Evolutionary conservation across 2,888 invertebrate species (phyloP), one percentile per base, ranked within the genome.

Genomic region (Aricia artaxerxes): DNA sequence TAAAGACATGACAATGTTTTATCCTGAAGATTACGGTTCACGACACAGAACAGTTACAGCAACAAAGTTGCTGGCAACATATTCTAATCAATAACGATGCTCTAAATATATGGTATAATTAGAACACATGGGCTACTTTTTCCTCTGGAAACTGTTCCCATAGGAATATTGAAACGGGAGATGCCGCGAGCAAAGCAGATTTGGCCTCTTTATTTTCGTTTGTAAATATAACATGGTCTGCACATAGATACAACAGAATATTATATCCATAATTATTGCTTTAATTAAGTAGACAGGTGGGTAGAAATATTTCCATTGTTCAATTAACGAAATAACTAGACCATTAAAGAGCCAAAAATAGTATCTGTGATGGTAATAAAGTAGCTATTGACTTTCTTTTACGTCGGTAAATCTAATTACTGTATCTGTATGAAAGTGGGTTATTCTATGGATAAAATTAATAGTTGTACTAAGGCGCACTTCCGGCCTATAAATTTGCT

Each of bases 291-390:
- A 64, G 64, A 31, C 11, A 64, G 11, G 64, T 31, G 24, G 64
- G 64, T 64, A 11, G 64, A 64, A 64, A 64, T 64, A 64, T 31
- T 64, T 64, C 31, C 31, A 64, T 64, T 64, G 64, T 64, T 31
- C 64, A 64, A 64, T 64, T 64, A 64, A 24, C 31, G 64, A 24
- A 64, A 31, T 64, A 31, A 64, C 64, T 64, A 64, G 64, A 64
- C 64, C 64, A 64, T 64, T 64, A 64, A 64, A 24, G 31, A 64
- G 31, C 31, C 64, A 31, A 64, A 64, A 64, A 31, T 31, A 31
- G 2, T 31, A 31, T 64, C 2, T 31, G 11, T 24, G 7, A 24
- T 24, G 7, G 9, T 64, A 64, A 64, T 64, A 31, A 64, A 64
- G 31, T 9, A 31, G 31, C 11, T 31, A 31, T 64, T 64, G 64